Evolutionary conservation across 2,113 vertebrate species (phyloP), one percentile per base, ranked within the genome.

Genomic region (Ifrita kowaldi): DNA sequence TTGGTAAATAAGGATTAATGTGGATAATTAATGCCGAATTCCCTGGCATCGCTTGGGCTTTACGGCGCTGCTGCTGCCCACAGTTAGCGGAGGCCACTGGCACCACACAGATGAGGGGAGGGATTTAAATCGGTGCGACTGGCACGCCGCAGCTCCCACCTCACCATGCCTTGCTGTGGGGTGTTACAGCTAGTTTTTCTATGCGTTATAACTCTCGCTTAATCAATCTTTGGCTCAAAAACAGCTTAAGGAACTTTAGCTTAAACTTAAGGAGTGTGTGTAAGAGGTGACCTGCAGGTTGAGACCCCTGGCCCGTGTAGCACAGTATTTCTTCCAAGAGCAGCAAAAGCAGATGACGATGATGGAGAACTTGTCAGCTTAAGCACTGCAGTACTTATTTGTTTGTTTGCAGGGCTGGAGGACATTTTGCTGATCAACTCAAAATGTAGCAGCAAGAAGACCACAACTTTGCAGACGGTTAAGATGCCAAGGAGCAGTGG

Each of bases 381-480:
- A 26, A 55, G 17, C 24, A 16, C 11, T 35, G 65, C 35, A 42
- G n/a, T 55, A 41, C 39, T 41, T 14, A 1, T 6, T 75, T 60
- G 39, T 85, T 96, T 93, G 19, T 95, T 89, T 89, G 62, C 74
- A 99, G 99, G 98, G 78, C 95, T 99, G 84, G 98, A 97, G 68
- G 98, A 99, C 57, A 99, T 97, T 53, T 95, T 99, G 23, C 98
- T 99, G 56, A 95, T 99, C 62, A 98, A 94, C 53, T 97, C 98
- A 24, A 98, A 98, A 75, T 44, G 93, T 15, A 78, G 68, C 28
- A 87, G 93, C 68, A 95, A 93, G 63, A 97, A 96, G 50, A 81
- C 76, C 44, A 57, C 96, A 7, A 44, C 96, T n/a, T 96, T 98
- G 55, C 97, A 98, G 77, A 99, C 99, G 0, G 96, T 98, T 71